Percentiles rank a stretch among this genome's conserved stretches.
Conservation (phyloP, 2,113 vertebrate species). For the Malurus melanocephalus region DNA sequence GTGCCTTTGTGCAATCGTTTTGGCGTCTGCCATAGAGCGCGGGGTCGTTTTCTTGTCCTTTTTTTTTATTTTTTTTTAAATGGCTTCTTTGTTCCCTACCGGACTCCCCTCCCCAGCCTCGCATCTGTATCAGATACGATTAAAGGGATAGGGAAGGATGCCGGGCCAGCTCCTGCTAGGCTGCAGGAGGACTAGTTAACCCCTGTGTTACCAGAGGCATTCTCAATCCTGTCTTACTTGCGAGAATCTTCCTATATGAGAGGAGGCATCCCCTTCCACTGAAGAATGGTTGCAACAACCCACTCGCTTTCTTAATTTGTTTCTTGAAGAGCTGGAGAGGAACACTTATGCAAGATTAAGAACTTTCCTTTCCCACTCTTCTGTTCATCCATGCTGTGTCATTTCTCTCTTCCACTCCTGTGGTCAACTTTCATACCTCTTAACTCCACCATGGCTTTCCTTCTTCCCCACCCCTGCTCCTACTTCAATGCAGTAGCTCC, state of each 20-base stretch:
- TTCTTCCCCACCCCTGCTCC: not conserved
- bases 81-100: conserved; percentile 75
- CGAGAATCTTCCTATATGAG: not conserved
- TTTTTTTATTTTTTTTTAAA: conserved; percentile 71
- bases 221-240: not conserved
- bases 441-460: not conserved
- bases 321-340: not conserved
- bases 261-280: not conserved
- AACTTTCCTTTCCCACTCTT: not conserved
- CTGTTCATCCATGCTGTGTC: not conserved
- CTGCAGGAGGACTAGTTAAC: conserved; percentile 50
- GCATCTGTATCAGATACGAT: conserved; percentile 82
- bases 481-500: not conserved
- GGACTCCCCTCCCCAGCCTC: conserved; percentile 40
- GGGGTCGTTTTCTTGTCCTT: conserved; percentile 75
- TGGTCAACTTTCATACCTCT: not conserved
- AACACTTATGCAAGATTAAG: not conserved
- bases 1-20: conserved; percentile 79
- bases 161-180: conserved; percentile 19
- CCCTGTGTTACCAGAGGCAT: conserved; percentile 11
- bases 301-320: not conserved
- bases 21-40: conserved; percentile 73
- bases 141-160: conserved; percentile 74
- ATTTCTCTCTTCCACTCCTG: not conserved
- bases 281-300: not conserved